Percentiles rank a stretch among this genome's conserved stretches.
Evolutionary conservation across 2,797 vertebrate species (phyloP).

Genomic region (Onychomys arenicola): DNA sequence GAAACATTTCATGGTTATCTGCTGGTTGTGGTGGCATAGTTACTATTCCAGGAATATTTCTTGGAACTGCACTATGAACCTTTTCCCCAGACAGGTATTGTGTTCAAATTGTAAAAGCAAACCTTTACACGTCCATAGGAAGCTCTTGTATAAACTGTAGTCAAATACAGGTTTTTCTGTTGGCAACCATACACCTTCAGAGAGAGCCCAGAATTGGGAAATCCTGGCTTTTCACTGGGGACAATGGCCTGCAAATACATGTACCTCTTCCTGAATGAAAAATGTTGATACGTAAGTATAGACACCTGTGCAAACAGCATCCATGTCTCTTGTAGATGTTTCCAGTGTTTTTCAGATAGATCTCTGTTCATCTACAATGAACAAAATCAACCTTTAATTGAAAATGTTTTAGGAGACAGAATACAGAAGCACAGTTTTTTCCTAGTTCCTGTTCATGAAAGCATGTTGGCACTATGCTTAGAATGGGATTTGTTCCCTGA

Average conservation of each 20-base stretch:
- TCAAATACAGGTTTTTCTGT: neutral
- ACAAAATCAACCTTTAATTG: neutral
- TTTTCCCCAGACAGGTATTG: neutral
- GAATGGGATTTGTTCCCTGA: neutral
- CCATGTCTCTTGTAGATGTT: neutral
- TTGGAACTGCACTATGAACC: neutral
- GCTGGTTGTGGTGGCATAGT: fast-evolving
- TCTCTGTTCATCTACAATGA: neutral
- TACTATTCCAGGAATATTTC: neutral
- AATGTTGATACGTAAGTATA: neutral
- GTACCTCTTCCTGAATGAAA: conserved; percentile 20
- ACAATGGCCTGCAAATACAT: neutral
- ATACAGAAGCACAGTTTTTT: neutral
- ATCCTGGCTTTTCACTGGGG: neutral
- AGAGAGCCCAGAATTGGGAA: neutral
- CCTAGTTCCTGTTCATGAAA: neutral
- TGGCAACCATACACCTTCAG: neutral
- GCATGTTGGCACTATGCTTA: neutral
- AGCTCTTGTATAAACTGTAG: neutral
- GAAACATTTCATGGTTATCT: neutral
- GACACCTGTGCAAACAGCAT: neutral
- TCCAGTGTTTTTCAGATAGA: neutral
- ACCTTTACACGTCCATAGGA: neutral
- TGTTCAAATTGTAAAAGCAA: neutral
- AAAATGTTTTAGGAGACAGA: neutral